Base-by-base conservation (phyloP, 2,888 invertebrate genomes). In the Cheiracanthium punctorium region DNA sequence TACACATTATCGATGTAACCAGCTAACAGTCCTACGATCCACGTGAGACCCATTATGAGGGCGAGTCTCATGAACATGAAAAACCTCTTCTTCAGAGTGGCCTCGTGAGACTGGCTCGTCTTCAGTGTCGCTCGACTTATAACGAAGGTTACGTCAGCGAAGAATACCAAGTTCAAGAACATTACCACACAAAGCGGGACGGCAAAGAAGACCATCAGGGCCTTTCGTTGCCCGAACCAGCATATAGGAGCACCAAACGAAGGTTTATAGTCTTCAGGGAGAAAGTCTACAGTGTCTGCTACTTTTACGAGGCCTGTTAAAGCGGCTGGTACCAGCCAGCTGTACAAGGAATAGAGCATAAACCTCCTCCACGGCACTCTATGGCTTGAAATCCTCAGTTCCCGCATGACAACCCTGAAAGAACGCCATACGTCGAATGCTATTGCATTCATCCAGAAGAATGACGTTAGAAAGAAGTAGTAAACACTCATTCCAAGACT, bases 121-220 rank as follows among this genome's bases (percentile, higher is more conserved):
- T 77, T 81, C 4, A 85, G 90, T 41, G 89, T 52, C 0, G 82
- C 82, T 5, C 77, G 67, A 28, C 91, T 91, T 81, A 93, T 92
- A 90, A 93, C 92, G 37, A 89, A 88, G 0, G 91, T 91, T 28
- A 92, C 91, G n/a, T 80, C 88, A 10, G 91, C 90, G 90, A 93
- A 93, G 89, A 93, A 91, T 14, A 91, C 88, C 8, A 92, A 89
- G 87, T 93, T 93, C 43, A 92, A 88, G 10, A 91, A 82, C 90
- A 93, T 91, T 64, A 93, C 91, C 64, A 91, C 88, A 20, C 91
- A 91, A 43, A 93, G 89, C 0, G 93, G 93, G 4, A 91, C 91
- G 1, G 92, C 93, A 89, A 93, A 93, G 90, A 93, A 93, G 1
- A 93, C 89, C 10, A 93, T 90, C n/a, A 93, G 91, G 0, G 93